Evolutionary conservation across 2,888 invertebrate genomes (phyloP), one percentile per base, ranked within the genome.

Genomic region (Mimas tiliae): DNA sequence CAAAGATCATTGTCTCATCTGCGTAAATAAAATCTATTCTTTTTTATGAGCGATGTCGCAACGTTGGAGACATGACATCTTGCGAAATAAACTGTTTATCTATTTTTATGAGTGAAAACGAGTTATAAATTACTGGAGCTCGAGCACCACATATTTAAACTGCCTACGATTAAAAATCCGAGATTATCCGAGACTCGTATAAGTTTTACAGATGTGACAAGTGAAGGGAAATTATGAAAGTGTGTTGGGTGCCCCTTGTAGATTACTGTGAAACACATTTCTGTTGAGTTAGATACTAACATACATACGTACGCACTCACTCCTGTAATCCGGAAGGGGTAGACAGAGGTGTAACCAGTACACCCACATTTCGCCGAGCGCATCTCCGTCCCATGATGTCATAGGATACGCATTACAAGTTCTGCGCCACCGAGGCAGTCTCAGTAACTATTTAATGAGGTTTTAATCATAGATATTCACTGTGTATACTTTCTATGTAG

Each of bases 61-160:
- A 42, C 19, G 58, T 42, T 16, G 19, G 12, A 16, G 58, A 58
- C 58, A 58, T 42, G 58, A 58, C 58, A 58, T 58, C 42, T 42
- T 42, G 58, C 42, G 38, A 58, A 58, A 58, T 42, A 58, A 11
- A 42, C 58, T 58, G 38, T 58, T 58, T 58, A 58, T 42, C 58
- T 58, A 58, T 58, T 58, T 58, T 58, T 58, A 58, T 42, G 38
- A 42, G 58, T 58, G 38, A 38, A 58, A 58, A 58, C 58, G 58
- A 58, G 58, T 58, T 42, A 58, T 58, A 42, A 58, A 58, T 58
- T 58, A 42, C 38, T 19, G 58, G 9, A 19, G 19, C 58, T 42
- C 42, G 42, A 21, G 42, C 58, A 42, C 38, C 19, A 58, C 16
- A 19, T 38, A 58, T 58, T 58, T 42, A 38, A 58, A 42, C 34